Evolutionary conservation across 1,140 invertebrate genomes (phyloP), one percentile per base, ranked within the genome.

Genomic region (Nasonia giraulti): DNA sequence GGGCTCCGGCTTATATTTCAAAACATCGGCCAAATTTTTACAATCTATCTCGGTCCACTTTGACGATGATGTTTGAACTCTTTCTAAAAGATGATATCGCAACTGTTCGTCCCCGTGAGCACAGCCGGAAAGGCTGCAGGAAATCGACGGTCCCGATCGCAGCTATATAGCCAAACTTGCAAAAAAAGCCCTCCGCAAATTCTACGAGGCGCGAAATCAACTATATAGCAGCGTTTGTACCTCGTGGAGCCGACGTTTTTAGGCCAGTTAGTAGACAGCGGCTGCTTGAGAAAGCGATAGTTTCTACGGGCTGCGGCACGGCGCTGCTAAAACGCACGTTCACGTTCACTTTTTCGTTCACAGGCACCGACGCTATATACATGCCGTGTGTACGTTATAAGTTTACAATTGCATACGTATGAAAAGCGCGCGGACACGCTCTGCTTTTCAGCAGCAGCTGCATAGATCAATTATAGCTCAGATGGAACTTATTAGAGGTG

Each of bases 331-430:
- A 62, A 62, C 55, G 55, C 55, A 62, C 55, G 55, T 85, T 88
- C 88, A 88, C 87, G 87, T 87, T 88, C 88, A 87, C 86, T 87
- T 87, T 86, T 86, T 88, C 85, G 80, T 86, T n/a, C 55, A 37
- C 68, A 27, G 68, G 68, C 68, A 20, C 68, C 27, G 68, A 62
- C 14, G 55, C 17, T 62, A 62, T 62, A 62, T 62, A 27, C 27
- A 62, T 62, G 55, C 17, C 3, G 12, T 44, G 10, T 50, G n/a
- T 62, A n/a, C 55, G 55, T 62, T 62, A 62, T 20, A 62, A n/a
- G 0, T 62, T 62, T 62, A 62, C 55, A 62, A 62, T 62, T n/a
- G 55, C 20, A 62, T 27, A 27, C 20, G 55, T n/a, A 17, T 17
- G 55, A 62, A 62, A 55, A 55, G 17, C 14, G 17, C 50, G 50